A percentile compares a stretch with the other conserved stretches of the same genome.
Evolutionary conservation across 2,797 vertebrate species (phyloP).

Genomic region (Alcedo atthis): DNA sequence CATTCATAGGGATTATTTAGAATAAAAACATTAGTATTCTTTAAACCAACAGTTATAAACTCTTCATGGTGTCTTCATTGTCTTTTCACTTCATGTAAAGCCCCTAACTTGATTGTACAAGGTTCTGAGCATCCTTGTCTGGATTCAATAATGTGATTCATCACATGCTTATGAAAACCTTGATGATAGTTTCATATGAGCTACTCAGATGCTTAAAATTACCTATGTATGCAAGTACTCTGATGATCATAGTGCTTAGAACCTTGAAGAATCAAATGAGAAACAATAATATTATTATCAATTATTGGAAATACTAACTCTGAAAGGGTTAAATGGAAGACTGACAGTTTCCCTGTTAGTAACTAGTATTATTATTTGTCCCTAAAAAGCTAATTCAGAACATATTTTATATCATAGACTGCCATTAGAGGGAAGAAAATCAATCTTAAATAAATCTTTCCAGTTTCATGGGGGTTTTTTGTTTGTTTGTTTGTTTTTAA

Average conservation of each 20-base stretch:
- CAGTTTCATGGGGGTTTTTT: neutral
- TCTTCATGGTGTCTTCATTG: conserved; percentile 22
- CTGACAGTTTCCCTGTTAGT: neutral
- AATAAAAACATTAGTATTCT: conserved; percentile 31
- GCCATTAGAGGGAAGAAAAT: neutral
- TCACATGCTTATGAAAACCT: neutral
- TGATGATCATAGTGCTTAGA: conserved; percentile 6
- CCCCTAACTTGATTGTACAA: conserved; percentile 41
- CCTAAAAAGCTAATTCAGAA: neutral
- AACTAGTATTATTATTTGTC: neutral
- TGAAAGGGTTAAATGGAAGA: neutral
- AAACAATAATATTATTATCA: conserved; percentile 3
- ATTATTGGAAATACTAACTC: neutral
- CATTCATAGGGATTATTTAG: neutral
- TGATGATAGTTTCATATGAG: neutral
- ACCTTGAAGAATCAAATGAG: neutral
- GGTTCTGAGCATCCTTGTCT: neutral
- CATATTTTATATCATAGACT: neutral
- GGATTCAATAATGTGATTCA: conserved; percentile 4
- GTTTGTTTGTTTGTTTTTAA: neutral
- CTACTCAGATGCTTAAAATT: neutral
- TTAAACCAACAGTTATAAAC: conserved; percentile 33
- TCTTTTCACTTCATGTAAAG: conserved; percentile 28
- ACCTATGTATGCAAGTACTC: neutral
- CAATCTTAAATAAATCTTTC: neutral